These are phyloP conservation scores for Agonopterix arenella DNA, from an alignment of 2,888 invertebrate genomes.

Conservation along the genomic window DNA sequence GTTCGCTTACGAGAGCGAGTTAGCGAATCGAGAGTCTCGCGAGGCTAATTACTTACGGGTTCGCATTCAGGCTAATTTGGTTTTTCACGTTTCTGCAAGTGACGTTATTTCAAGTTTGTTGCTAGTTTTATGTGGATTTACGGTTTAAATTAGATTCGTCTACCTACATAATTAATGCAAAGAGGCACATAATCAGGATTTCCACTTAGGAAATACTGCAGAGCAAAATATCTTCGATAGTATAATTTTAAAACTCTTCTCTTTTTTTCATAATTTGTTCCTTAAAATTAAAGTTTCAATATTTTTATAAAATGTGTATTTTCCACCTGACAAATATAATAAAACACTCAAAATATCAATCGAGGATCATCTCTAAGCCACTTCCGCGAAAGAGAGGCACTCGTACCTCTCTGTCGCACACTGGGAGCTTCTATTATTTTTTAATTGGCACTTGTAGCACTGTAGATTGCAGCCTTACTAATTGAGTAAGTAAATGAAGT, in stretches of 20 bases:
- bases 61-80: constrained; percentile 71
- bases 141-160: constrained; percentile 6
- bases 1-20: constrained; percentile 65
- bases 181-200: too few relatives aligned
- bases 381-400: constrained; percentile 39
- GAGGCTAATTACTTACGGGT: constrained; percentile 76
- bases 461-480: constrained; percentile 63
- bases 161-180: not conserved
- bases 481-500: constrained; percentile 73
- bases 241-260: too few relatives aligned
- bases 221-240: too few relatives aligned
- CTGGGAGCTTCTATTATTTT: constrained; percentile 62
- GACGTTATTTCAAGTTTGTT: constrained; percentile 29
- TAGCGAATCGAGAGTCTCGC: constrained; percentile 68
- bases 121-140: constrained; percentile 12
- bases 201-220: not conserved
- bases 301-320: not conserved
- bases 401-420: constrained; percentile 48
- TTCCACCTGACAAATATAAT: constrained; percentile 10
- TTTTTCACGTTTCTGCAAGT: constrained; percentile 62
- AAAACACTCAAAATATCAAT: constrained; percentile 19
- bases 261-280: too few relatives aligned
- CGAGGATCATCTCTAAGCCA: constrained; percentile 51
- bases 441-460: constrained; percentile 70
- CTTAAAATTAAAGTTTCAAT: too few relatives aligned